Evolutionary conservation across 2,888 invertebrate genomes (phyloP).

Genomic region (Eulithis testata): DNA sequence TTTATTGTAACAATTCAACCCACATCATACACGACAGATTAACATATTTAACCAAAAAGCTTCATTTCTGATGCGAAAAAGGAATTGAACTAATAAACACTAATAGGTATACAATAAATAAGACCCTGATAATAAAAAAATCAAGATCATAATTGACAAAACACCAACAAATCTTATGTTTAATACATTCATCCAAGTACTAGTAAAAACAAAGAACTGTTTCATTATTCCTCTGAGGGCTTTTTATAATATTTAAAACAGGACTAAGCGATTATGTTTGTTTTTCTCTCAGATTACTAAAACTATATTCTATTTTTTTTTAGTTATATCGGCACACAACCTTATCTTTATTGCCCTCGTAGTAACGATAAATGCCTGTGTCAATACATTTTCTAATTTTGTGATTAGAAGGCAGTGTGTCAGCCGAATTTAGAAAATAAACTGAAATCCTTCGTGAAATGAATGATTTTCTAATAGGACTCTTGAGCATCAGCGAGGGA

Average conservation of each 20-base stretch:
- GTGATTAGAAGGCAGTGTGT: too few relatives aligned
- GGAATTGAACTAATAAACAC: conserved; percentile 53
- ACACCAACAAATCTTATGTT: conserved; percentile 29
- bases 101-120: conserved; percentile 52
- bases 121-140: conserved; percentile 41
- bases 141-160: conserved; percentile 38
- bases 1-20: conserved; percentile 72
- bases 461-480: too few relatives aligned
- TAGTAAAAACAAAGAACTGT: conserved; percentile 16
- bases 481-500: too few relatives aligned
- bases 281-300: background rate
- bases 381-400: too few relatives aligned
- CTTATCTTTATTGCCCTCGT: background rate
- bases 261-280: background rate
- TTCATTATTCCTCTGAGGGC: background rate
- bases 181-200: conserved; percentile 27
- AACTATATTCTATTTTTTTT: too few relatives aligned
- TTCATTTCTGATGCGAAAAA: conserved; percentile 44
- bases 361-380: too few relatives aligned
- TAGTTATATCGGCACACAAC: background rate
- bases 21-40: conserved; percentile 63
- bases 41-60: conserved; percentile 51
- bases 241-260: background rate
- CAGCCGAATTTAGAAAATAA: too few relatives aligned
- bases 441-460: too few relatives aligned